Conservation (phyloP, 2,113 vertebrate species). For the Sinocyclocheilus grahami region DNA sequence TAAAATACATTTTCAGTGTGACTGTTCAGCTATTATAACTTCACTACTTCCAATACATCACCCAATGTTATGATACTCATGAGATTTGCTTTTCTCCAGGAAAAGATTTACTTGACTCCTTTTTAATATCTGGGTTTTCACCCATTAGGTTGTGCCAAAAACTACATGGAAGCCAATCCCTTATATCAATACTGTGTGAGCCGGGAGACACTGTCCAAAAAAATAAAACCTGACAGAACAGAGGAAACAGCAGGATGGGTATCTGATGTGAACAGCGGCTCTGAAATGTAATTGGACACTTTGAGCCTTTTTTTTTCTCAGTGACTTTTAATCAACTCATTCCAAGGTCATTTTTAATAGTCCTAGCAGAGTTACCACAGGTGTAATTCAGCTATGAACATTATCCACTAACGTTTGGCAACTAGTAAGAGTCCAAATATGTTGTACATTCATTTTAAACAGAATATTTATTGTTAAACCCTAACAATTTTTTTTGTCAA, state of each 20-base stretch:
- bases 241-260: constrained; percentile 16
- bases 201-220: constrained; percentile 54
- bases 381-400: not conserved
- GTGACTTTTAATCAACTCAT: not conserved
- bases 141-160: constrained; percentile 41
- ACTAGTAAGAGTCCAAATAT: not conserved
- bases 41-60: constrained; percentile 18
- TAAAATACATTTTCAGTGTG: constrained; percentile 10
- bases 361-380: not conserved
- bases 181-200: constrained; percentile 57
- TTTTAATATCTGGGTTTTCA: constrained; percentile 47
- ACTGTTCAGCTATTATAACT: constrained; percentile 18
- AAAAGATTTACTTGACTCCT: constrained; percentile 39
- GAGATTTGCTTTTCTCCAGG: constrained; percentile 49
- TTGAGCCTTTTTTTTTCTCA: not conserved
- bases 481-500: too few species aligned
- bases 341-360: not conserved
- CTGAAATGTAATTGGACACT: not conserved
- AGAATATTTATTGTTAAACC: not conserved
- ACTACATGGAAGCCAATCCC: constrained; percentile 40
- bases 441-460: too few species aligned
- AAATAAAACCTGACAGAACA: constrained; percentile 30
- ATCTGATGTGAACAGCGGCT: constrained; percentile 14
- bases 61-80: constrained; percentile 5
- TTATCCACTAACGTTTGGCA: not conserved